These are phyloP conservation scores for Ooceraea biroi DNA, from an alignment of 1,140 invertebrate species.

Conservation along the genomic window DNA sequence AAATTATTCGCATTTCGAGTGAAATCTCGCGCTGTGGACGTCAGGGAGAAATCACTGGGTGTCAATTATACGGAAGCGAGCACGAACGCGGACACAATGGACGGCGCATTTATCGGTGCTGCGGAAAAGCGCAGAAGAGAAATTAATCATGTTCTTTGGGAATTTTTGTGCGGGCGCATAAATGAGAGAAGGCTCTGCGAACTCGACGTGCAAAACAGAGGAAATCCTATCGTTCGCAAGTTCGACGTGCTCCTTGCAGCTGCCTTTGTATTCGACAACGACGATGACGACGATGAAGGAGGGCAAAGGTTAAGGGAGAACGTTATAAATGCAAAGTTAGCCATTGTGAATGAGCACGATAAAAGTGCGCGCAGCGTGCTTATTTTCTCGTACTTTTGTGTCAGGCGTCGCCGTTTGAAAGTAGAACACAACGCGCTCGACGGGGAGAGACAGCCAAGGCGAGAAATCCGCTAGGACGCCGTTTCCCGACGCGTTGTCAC, in stretches of 20 bases:
- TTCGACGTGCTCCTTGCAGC: constrained; percentile 4
- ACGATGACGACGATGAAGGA: constrained; percentile 10
- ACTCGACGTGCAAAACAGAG: constrained; percentile 13
- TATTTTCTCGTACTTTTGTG: constrained; percentile 64
- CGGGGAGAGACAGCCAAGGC: background rate
- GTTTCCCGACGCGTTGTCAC: constrained; percentile 13
- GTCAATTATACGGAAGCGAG: background rate
- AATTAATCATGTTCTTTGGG: constrained; percentile 19
- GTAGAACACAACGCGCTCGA: constrained; percentile 53
- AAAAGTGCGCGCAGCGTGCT: constrained; percentile 44
- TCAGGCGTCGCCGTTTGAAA: constrained; percentile 58
- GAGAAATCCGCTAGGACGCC: constrained; percentile 43
- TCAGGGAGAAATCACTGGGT: background rate
- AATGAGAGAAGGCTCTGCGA: background rate
- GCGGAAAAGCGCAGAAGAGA: background rate
- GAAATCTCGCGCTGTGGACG: background rate
- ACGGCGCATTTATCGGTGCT: background rate
- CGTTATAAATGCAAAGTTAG: constrained; percentile 61
- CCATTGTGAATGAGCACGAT: constrained; percentile 51
- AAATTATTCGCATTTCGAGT: background rate
- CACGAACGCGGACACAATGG: background rate
- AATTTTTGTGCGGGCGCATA: constrained; percentile 17
- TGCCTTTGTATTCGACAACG: constrained; percentile 1
- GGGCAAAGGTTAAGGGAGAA: constrained; percentile 39
- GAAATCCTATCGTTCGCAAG: background rate